Evolutionary conservation across 1,140 invertebrate genomes (phyloP).

Genomic region (Hestina assimilis): DNA sequence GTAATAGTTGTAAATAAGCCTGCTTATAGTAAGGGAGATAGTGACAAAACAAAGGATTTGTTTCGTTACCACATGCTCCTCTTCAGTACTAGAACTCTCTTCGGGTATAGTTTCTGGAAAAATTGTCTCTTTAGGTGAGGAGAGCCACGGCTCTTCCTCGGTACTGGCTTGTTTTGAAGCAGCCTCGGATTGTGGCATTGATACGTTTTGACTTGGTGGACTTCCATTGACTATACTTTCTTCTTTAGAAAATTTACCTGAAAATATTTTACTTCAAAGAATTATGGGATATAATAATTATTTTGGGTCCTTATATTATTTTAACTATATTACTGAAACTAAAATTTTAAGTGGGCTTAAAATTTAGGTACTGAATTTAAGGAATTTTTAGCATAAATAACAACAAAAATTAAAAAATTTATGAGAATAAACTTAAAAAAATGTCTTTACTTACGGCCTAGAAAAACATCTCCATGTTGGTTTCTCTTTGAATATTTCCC

Average conservation of each 20-base stretch:
- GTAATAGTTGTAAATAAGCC: too few relatives aligned
- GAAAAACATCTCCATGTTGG: slow-evolving; percentile 89
- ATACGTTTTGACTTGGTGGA: slow-evolving; percentile 81
- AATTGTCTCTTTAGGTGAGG: slow-evolving; percentile 90
- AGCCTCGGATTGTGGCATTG: slow-evolving; percentile 78
- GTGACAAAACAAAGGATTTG: too few relatives aligned
- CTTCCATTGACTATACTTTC: slow-evolving; percentile 79
- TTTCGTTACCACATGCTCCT: slow-evolving; percentile 89
- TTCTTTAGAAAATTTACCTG: slow-evolving; percentile 80
- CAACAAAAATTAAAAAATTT: too few relatives aligned
- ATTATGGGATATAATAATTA: too few relatives aligned
- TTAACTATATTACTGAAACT: too few relatives aligned
- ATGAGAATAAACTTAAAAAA: too few relatives aligned
- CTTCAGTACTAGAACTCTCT: slow-evolving; percentile 93
- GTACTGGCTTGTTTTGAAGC: slow-evolving; percentile 72
- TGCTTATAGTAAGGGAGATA: too few relatives aligned
- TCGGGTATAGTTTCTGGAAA: slow-evolving; percentile 95
- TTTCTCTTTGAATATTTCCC: slow-evolving; percentile 79
- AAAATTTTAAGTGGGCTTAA: too few relatives aligned
- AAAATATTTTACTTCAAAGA: too few relatives aligned
- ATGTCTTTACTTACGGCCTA: slow-evolving; percentile 83
- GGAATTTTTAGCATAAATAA: too few relatives aligned
- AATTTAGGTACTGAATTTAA: too few relatives aligned
- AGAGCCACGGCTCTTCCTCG: slow-evolving; percentile 86
- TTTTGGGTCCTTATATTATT: too few relatives aligned